Evolutionary conservation across 2,797 vertebrate species (phyloP).

Genomic region (Hoplostethus atlanticus): DNA sequence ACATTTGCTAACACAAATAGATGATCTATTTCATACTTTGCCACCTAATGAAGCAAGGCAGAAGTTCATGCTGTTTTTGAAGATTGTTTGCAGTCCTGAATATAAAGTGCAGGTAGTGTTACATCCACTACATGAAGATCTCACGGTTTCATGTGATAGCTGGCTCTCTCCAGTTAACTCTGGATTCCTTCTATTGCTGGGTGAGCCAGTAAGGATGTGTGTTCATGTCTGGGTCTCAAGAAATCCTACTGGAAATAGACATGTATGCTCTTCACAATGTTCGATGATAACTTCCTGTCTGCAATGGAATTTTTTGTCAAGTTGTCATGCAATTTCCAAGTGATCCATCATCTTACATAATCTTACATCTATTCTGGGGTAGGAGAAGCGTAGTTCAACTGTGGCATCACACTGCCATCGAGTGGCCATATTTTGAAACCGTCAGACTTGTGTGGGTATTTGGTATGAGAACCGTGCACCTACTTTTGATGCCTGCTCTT

Average conservation of each 20-base stretch:
- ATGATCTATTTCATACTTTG: neutral
- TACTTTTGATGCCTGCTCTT: too few species aligned
- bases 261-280: neutral
- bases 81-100: slow-evolving; percentile 13
- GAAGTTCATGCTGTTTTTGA: slow-evolving; percentile 11
- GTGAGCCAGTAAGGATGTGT: slow-evolving; percentile 12
- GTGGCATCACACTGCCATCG: slow-evolving; percentile 72
- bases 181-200: neutral
- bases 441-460: neutral
- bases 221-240: neutral
- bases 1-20: neutral
- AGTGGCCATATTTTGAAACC: slow-evolving; percentile 48
- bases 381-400: slow-evolving; percentile 1
- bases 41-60: slow-evolving; percentile 12
- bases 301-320: slow-evolving; percentile 69
- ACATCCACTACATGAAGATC: neutral
- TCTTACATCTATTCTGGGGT: slow-evolving; percentile 36
- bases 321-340: slow-evolving; percentile 75
- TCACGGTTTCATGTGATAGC: neutral
- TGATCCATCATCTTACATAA: slow-evolving; percentile 79
- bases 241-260: neutral
- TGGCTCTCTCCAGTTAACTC: neutral
- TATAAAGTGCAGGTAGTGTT: slow-evolving; percentile 11
- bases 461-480: neutral
- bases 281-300: slow-evolving; percentile 49